Conservation (phyloP, 1,140 invertebrate genomes). For the Atta colombica region DNA sequence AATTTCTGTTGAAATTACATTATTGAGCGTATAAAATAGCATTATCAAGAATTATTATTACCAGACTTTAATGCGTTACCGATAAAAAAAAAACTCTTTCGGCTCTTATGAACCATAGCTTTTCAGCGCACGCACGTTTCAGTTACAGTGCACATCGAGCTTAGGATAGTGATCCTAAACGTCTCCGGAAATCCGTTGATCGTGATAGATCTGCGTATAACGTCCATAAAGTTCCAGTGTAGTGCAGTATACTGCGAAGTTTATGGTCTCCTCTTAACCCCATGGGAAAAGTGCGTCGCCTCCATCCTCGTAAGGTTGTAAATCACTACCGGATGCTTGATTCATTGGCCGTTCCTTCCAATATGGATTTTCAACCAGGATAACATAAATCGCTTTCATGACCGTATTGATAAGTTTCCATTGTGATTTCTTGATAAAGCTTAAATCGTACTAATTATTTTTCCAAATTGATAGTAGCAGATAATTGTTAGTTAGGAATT, state of each 20-base stretch:
- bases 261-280: conserved; percentile 78
- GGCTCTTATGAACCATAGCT: conserved; percentile 18
- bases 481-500: conserved; percentile 6
- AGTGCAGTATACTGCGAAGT: conserved; percentile 64
- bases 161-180: conserved; percentile 68
- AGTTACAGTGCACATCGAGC: background rate
- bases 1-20: background rate
- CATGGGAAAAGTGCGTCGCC: conserved; percentile 74
- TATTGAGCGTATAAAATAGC: background rate
- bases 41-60: conserved; percentile 17
- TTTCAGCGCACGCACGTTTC: conserved; percentile 2
- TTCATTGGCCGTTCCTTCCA: conserved; percentile 79
- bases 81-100: conserved; percentile 29
- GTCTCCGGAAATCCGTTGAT: conserved; percentile 80
- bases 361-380: conserved; percentile 73
- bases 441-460: conserved; percentile 21
- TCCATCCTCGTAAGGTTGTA: conserved; percentile 79
- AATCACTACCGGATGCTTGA: conserved; percentile 80
- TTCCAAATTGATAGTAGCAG: background rate
- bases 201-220: conserved; percentile 83
- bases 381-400: conserved; percentile 43
- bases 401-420: background rate
- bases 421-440: background rate
- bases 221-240: conserved; percentile 82
- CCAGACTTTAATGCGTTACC: conserved; percentile 20